Evolutionary conservation across 2,113 vertebrate genomes (phyloP).

Genomic region (Eublepharis macularius): DNA sequence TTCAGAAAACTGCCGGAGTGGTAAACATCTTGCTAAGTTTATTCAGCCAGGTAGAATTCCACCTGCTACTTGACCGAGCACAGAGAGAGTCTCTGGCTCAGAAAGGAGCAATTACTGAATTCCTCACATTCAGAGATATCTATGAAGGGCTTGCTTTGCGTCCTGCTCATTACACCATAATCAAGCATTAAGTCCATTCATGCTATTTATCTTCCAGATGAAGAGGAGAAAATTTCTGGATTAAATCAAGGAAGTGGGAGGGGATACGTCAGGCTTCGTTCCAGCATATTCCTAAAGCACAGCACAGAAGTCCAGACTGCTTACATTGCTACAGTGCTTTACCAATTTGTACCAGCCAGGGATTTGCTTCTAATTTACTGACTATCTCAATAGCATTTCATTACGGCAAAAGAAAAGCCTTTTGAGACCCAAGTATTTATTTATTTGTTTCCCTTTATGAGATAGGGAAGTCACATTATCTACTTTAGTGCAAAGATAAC

Average conservation of each 20-base stretch:
- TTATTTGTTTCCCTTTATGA: background rate
- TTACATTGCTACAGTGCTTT: slow-evolving; percentile 20
- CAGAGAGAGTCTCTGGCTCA: background rate
- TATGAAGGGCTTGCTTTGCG: background rate
- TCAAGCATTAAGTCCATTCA: slow-evolving; percentile 3
- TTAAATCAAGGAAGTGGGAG: background rate
- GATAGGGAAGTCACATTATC: background rate
- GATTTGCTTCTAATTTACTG: slow-evolving; percentile 27
- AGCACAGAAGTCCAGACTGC: background rate
- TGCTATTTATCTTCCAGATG: slow-evolving; percentile 3
- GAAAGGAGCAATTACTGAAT: slow-evolving; percentile 19
- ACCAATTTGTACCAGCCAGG: slow-evolving; percentile 19
- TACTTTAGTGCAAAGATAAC: slow-evolving; percentile 24
- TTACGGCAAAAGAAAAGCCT: slow-evolving; percentile 63
- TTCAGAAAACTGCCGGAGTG: background rate
- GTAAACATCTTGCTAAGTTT: background rate
- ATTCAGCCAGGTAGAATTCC: slow-evolving; percentile 12
- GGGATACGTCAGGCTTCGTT: background rate
- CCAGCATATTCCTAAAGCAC: background rate
- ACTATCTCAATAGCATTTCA: slow-evolving; percentile 28
- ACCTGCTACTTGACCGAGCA: slow-evolving; percentile 1
- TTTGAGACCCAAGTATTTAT: background rate
- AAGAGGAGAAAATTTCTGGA: slow-evolving; percentile 14
- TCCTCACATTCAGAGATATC: slow-evolving; percentile 22
- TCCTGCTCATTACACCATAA: background rate